Conservation (phyloP, 2,797 vertebrate genomes). For the Neostethus bicornis region DNA sequence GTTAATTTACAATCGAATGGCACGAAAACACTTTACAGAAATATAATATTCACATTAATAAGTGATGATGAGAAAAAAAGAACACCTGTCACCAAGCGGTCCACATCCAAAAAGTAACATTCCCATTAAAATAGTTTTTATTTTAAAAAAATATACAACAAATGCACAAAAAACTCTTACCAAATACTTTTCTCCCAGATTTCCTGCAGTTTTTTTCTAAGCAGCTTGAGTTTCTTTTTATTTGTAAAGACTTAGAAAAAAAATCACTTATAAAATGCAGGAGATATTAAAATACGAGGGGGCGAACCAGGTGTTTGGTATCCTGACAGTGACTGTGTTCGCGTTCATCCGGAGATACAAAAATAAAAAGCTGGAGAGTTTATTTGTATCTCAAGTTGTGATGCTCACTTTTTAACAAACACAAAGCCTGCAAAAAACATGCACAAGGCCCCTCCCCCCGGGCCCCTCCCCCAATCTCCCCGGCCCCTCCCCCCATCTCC, state of each 20-base stretch:
- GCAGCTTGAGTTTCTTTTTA: slow-evolving; percentile 19
- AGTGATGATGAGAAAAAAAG: slow-evolving; percentile 15
- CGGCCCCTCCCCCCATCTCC: too few species aligned
- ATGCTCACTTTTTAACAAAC: slow-evolving; percentile 57
- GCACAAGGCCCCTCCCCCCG: too few species aligned
- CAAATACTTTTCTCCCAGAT: slow-evolving; percentile 52
- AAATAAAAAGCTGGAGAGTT: slow-evolving; percentile 57
- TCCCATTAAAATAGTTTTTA: slow-evolving; percentile 47
- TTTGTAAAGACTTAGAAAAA: slow-evolving; percentile 29
- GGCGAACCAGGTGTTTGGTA: slow-evolving; percentile 47
- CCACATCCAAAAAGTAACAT: slow-evolving; percentile 42
- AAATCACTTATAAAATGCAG: slow-evolving; percentile 19
- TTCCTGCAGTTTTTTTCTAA: slow-evolving; percentile 47
- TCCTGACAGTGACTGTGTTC: slow-evolving; percentile 48
- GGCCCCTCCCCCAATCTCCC: too few species aligned
- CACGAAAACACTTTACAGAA: slow-evolving; percentile 4
- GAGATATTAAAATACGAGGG: slow-evolving; percentile 15
- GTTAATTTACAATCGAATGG: too few species aligned
- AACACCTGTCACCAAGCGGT: slow-evolving; percentile 37
- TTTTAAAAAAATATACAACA: slow-evolving; percentile 67
- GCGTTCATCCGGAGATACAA: slow-evolving; percentile 51
- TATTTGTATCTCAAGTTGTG: slow-evolving; percentile 57
- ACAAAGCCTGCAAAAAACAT: slow-evolving; percentile 67
- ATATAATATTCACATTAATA: slow-evolving; percentile 39
- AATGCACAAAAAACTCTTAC: slow-evolving; percentile 73